Evolutionary conservation across 2,888 invertebrate genomes (phyloP).

Genomic region (Crepidodera aurea): DNA sequence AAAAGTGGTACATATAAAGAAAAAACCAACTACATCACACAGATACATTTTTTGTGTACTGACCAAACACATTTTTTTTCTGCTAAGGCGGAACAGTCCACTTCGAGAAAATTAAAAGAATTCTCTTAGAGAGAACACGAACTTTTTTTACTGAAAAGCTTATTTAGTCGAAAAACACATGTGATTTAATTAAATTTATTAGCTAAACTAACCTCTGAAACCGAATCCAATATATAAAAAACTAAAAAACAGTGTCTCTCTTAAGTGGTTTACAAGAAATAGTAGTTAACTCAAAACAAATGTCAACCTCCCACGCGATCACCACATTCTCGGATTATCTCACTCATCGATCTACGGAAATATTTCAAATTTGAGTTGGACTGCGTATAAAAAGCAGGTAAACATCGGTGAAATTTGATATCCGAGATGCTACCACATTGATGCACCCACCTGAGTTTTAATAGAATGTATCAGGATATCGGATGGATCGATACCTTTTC

Average conservation of each 20-base stretch:
- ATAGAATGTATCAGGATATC: background rate
- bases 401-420: conserved; percentile 25
- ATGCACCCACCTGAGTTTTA: conserved; percentile 25
- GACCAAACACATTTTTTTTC: too few species aligned
- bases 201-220: background rate
- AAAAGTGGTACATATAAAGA: too few species aligned
- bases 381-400: conserved; percentile 22
- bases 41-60: too few species aligned
- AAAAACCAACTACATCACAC: too few species aligned
- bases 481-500: background rate
- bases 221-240: background rate
- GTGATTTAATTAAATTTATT: too few species aligned
- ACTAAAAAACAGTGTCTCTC: background rate
- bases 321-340: background rate
- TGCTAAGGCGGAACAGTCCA: too few species aligned
- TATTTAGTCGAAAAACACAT: too few species aligned
- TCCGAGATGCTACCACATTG: conserved; percentile 16
- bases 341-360: background rate
- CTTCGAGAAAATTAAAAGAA: too few species aligned
- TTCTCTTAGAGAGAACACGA: too few species aligned
- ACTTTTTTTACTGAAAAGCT: too few species aligned
- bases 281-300: background rate
- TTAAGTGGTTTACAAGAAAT: conserved; percentile 9
- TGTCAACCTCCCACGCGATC: background rate
- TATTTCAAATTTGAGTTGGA: conserved; percentile 2